Evolutionary conservation across 2,113 vertebrate genomes (phyloP).

Genomic region (Urocolius indicus): DNA sequence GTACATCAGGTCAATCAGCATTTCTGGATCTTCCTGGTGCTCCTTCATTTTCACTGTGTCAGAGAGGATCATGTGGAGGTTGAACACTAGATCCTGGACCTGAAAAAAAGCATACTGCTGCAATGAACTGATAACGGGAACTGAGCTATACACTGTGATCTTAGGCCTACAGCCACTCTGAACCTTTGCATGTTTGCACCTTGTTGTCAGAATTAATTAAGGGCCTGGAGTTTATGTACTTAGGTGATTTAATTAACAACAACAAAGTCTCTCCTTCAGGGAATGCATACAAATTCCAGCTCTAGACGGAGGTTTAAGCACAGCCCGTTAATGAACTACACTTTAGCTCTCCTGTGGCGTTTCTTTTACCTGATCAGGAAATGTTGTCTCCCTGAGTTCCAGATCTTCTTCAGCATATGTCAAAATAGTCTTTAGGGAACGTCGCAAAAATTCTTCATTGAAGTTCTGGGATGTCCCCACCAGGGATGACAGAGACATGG

Average conservation of each 20-base stretch:
- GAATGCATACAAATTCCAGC: neutral
- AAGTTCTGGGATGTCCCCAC: conserved; percentile 98
- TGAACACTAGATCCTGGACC: conserved; percentile 98
- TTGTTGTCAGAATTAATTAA: neutral
- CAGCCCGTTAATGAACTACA: neutral
- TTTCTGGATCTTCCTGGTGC: conserved; percentile 98
- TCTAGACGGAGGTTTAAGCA: neutral
- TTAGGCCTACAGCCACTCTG: neutral
- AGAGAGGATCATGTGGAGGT: conserved; percentile 98
- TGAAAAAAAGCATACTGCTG: conserved; percentile 49
- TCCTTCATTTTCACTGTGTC: conserved; percentile 99
- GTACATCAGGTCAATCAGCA: conserved; percentile 99
- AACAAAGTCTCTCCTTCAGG: neutral
- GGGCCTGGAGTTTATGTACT: neutral
- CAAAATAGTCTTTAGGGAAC: conserved; percentile 95
- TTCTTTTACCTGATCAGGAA: conserved; percentile 91
- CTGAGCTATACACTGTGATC: neutral
- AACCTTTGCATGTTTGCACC: neutral
- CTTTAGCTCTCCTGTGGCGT: neutral
- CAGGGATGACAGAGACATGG: conserved; percentile 97
- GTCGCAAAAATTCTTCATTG: conserved; percentile 95
- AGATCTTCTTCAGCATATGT: conserved; percentile 96
- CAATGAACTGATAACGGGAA: neutral
- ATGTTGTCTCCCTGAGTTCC: conserved; percentile 93
- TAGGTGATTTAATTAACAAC: neutral